Evolutionary conservation across 2,888 invertebrate species (phyloP).

Genomic region (Chouioia cunea): DNA sequence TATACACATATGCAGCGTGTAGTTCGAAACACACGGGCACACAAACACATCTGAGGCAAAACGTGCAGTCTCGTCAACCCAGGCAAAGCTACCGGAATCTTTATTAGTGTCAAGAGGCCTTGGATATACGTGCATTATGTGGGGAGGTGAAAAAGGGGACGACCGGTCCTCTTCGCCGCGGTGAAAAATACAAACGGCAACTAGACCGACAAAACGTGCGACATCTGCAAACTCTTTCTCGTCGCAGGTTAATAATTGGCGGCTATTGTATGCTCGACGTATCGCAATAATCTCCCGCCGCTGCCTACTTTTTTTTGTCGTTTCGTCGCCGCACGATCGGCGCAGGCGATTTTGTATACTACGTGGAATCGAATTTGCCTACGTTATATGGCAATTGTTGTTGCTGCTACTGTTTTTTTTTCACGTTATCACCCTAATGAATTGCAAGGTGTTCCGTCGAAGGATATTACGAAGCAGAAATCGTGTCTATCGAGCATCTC

Average conservation of each 20-base stretch:
- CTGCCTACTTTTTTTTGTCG: too few species aligned
- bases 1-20: background rate
- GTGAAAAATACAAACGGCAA: constrained; percentile 54
- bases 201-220: constrained; percentile 42
- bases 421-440: too few species aligned
- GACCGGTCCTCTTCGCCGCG: constrained; percentile 10
- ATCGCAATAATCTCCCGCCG: constrained; percentile 56
- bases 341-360: background rate
- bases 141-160: too few species aligned
- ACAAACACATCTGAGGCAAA: background rate
- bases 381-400: background rate
- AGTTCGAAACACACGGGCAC: too few species aligned
- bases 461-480: too few species aligned
- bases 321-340: background rate
- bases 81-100: constrained; percentile 53
- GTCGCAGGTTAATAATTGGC: constrained; percentile 61
- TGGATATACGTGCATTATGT: too few species aligned
- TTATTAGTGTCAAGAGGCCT: constrained; percentile 60
- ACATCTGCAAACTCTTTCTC: constrained; percentile 48
- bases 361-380: constrained; percentile 16
- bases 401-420: too few species aligned
- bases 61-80: background rate
- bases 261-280: constrained; percentile 59
- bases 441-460: too few species aligned
- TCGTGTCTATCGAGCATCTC: too few species aligned